phyloP scores from a whole-genome alignment of 1,140 invertebrate species.

The Ectropis grisescens region DNA sequence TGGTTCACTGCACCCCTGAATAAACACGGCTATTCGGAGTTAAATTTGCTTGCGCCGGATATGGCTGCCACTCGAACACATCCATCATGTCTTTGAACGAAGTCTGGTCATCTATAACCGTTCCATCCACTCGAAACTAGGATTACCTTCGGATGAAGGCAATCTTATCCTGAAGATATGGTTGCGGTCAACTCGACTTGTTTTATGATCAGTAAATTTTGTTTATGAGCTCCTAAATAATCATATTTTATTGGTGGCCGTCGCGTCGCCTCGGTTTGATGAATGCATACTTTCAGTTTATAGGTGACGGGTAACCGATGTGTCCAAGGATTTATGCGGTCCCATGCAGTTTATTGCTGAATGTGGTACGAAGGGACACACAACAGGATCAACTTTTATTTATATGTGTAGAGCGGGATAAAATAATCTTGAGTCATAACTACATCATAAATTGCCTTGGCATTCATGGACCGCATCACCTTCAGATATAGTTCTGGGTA shows the following conservation, averaged over 20 bases:
- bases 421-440: too few relatives aligned
- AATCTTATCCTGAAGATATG: conserved; percentile 27
- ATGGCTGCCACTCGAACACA: conserved; percentile 57
- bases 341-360: conserved; percentile 47
- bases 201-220: conserved; percentile 61
- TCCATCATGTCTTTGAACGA: conserved; percentile 47
- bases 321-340: conserved; percentile 48
- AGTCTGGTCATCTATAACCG: conserved; percentile 27
- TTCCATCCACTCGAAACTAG: conserved; percentile 20
- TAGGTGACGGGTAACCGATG: conserved; percentile 30
- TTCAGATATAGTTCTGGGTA: too few relatives aligned
- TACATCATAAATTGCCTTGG: too few relatives aligned
- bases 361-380: too few relatives aligned
- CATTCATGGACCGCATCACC: too few relatives aligned
- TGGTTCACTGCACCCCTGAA: conserved; percentile 66
- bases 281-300: conserved; percentile 54
- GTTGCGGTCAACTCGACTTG: conserved; percentile 37
- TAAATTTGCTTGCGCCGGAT: conserved; percentile 66
- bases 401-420: too few relatives aligned
- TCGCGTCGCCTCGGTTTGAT: conserved; percentile 39
- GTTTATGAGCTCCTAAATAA: conserved; percentile 63
- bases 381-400: too few relatives aligned
- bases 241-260: conserved; percentile 57
- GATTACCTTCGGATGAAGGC: conserved; percentile 24
- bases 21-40: conserved; percentile 61